Evolutionary conservation across 2,888 invertebrate genomes (phyloP), one percentile per base, ranked within the genome.

Genomic region (Scotopteryx bipunctaria): DNA sequence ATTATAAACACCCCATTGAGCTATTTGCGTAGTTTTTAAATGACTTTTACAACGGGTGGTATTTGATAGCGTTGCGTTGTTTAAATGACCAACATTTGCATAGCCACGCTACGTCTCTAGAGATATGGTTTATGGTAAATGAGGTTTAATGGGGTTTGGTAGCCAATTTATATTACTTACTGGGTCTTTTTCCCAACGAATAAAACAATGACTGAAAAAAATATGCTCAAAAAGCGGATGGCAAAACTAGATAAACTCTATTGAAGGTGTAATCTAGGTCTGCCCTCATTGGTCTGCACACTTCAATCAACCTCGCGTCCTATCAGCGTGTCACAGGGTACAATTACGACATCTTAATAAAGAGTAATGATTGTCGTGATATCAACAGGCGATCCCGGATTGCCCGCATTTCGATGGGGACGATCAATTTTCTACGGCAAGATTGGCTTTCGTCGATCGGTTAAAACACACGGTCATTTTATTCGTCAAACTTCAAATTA

Each of bases 371-470:
- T 67, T 59, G 63, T 59, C 55, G 62, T 61, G 75, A 76, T 78
- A 84, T 78, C 61, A 71, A 69, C 68, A 69, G 67, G 67, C 69
- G 68, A 59, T 51, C 47, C 56, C 38, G 63, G 69, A 64, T 71
- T 63, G 70, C 82, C 83, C 82, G 83, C 78, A 83, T 84, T 76
- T 70, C 73, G 63, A 66, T 68, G 66, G 64, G 64, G 62, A 60
- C 69, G 73, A 79, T 80, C 79, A 79, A 82, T 85, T 84, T 78
- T 76, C 76, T 71, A 72, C 73, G 72, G 66, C 69, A 76, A 79
- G 83, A 86, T 87, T 86, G 83, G 75, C 72, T 79, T 73, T 73
- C 65, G 57, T 66, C 63, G 61, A 66, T 68, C 68, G 40, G 33
- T 43, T 62, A 58, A 40, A 66, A 77, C 75, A 78, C 54, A 80